Evolutionary conservation across 2,888 invertebrate species (phyloP).

Genomic region (Lasioglossum vierecki): DNA sequence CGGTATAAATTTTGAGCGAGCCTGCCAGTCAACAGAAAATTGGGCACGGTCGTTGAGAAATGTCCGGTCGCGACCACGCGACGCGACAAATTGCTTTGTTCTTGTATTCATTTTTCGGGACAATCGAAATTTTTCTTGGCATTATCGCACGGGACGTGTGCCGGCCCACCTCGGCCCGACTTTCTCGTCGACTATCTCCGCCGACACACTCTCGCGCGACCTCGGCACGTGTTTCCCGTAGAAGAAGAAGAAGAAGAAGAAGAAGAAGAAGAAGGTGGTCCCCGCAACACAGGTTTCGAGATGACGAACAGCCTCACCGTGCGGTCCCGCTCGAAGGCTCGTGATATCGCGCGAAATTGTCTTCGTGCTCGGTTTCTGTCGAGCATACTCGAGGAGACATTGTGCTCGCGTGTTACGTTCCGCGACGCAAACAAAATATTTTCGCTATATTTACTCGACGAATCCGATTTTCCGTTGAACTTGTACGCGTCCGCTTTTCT

Average conservation of each 20-base stretch:
- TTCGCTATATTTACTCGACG: conserved; percentile 33
- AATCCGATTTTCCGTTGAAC: background rate
- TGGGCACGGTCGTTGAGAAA: conserved; percentile 21
- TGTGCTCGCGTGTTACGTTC: conserved; percentile 6
- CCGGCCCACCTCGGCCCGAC: conserved; percentile 8
- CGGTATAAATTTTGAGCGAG: background rate
- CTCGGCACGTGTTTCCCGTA: conserved; percentile 34
- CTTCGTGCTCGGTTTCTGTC: conserved; percentile 44
- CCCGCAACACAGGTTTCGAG: conserved; percentile 32
- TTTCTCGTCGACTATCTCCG: conserved; percentile 40
- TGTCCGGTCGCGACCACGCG: conserved; percentile 22
- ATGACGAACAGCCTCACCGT: conserved; percentile 60
- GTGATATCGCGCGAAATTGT: conserved; percentile 58
- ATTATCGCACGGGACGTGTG: conserved; percentile 54
- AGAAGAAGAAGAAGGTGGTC: conserved; percentile 38
- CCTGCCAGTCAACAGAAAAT: background rate
- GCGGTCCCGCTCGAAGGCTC: conserved; percentile 44
- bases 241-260: conserved; percentile 36
- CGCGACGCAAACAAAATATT: conserved; percentile 35
- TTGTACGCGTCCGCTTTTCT: background rate
- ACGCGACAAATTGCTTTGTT: conserved; percentile 49
- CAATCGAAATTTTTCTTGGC: conserved; percentile 50
- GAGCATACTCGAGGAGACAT: conserved; percentile 18
- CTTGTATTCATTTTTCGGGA: conserved; percentile 51
- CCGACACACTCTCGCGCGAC: conserved; percentile 29